Conservation (phyloP, 2,113 vertebrate species). For the Nycticebus coucang region DNA sequence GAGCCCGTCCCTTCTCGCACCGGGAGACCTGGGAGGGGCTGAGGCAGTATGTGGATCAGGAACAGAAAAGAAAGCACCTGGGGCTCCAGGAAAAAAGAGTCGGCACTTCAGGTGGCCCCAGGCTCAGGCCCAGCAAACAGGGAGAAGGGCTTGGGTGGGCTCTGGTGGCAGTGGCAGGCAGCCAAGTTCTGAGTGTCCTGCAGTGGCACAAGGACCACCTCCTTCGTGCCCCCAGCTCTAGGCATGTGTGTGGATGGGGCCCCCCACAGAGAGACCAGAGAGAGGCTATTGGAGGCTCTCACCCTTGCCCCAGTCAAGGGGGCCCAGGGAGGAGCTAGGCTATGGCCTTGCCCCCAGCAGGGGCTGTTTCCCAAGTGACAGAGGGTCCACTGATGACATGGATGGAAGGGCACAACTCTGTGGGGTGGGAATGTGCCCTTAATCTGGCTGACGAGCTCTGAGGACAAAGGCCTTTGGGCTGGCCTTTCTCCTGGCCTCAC, state of each 20-base stretch:
- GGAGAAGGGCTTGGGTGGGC: not conserved
- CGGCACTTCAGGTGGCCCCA: conserved; percentile 63
- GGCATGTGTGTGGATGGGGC: too few relatives aligned
- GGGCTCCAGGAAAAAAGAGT: not conserved
- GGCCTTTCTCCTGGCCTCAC: not conserved
- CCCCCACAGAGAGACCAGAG: not conserved
- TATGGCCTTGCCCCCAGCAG: not conserved
- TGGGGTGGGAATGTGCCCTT: not conserved
- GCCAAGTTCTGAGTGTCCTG: not conserved
- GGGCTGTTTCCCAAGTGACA: not conserved
- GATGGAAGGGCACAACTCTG: not conserved
- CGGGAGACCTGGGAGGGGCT: not conserved
- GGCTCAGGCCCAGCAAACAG: conserved; percentile 3
- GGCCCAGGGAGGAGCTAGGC: not conserved
- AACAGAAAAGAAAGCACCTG: not conserved
- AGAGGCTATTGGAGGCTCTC: not conserved
- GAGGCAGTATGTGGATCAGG: not conserved
- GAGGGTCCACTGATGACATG: not conserved
- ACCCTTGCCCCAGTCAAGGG: not conserved
- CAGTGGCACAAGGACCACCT: not conserved
- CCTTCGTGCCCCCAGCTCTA: not conserved
- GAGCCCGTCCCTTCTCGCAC: not conserved
- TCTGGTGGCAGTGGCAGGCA: not conserved
- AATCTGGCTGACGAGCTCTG: not conserved
- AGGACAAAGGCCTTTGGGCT: not conserved